phyloP scores from a whole-genome alignment of 2,113 vertebrate genomes.

The Centropus unirufus region DNA sequence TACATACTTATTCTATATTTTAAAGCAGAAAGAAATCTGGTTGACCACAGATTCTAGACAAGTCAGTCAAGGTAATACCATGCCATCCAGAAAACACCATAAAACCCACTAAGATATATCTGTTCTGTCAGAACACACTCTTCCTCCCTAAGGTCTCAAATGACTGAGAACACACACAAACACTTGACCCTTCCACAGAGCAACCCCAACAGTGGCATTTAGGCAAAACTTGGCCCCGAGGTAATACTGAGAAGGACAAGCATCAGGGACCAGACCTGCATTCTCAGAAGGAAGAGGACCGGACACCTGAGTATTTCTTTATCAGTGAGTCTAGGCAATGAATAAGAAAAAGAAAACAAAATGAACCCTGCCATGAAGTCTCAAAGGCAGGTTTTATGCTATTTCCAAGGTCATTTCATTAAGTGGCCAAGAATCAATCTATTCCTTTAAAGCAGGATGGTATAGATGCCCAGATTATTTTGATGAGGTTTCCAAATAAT shows the following conservation, averaged over 20 bases:
- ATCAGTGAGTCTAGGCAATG: not conserved
- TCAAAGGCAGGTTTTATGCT: not conserved
- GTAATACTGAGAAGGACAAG: not conserved
- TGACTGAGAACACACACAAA: not conserved
- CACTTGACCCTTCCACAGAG: not conserved
- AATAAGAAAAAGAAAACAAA: not conserved
- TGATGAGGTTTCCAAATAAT: not conserved
- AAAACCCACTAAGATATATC: not conserved
- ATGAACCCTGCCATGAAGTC: not conserved
- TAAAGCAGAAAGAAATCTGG: not conserved
- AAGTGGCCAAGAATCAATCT: not conserved
- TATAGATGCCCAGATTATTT: not conserved
- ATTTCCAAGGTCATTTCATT: not conserved
- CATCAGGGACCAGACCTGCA: not conserved
- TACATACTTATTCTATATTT: not conserved
- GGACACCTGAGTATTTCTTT: not conserved
- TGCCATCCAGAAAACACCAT: not conserved
- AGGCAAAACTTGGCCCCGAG: not conserved
- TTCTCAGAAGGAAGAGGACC: not conserved
- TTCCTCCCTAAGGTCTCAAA: not conserved
- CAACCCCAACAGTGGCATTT: not conserved
- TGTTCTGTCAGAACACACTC: not conserved
- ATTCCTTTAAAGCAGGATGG: not conserved
- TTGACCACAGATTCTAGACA: not conserved
- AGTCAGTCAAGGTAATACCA: not conserved